phyloP scores from a whole-genome alignment of 2,113 vertebrate species.

The Tachysurus vachellii region DNA sequence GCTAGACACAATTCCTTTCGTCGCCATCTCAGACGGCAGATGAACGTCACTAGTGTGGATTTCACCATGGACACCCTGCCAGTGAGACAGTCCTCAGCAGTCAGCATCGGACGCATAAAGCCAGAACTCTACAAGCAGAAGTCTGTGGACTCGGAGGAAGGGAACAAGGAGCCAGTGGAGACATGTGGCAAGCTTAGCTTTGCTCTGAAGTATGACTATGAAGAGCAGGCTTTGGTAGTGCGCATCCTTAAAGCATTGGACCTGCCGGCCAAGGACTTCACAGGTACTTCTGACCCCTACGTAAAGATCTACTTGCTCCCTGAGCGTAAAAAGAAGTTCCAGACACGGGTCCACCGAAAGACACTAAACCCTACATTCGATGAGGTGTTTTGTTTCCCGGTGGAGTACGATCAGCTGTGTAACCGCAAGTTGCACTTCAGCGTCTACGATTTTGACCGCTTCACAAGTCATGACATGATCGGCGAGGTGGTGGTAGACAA shows the following conservation, averaged over 20 bases:
- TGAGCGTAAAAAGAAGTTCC: constrained; percentile 97
- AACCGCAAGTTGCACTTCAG: constrained; percentile 96
- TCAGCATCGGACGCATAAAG: constrained; percentile 94
- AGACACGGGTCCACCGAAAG: constrained; percentile 96
- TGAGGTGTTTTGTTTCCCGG: constrained; percentile 92
- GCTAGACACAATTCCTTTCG: constrained; percentile 96
- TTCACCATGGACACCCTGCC: constrained; percentile 87
- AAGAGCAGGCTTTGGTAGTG: constrained; percentile 89
- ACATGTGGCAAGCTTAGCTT: constrained; percentile 96
- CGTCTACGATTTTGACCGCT: constrained; percentile 97
- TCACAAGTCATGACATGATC: constrained; percentile 99
- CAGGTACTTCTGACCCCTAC: constrained; percentile 94
- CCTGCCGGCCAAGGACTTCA: constrained; percentile 94
- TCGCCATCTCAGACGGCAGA: constrained; percentile 93
- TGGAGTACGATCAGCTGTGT: constrained; percentile 89
- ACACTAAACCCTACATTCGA: constrained; percentile 94
- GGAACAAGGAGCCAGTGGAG: constrained; percentile 79
- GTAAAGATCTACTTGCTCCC: constrained; percentile 98
- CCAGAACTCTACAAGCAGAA: constrained; percentile 98
- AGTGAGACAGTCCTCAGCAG: constrained; percentile 86
- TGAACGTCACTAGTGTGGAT: constrained; percentile 94
- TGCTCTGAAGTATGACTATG: constrained; percentile 88
- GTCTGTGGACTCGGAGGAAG: constrained; percentile 92
- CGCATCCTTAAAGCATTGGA: constrained; percentile 92
- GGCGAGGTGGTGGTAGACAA: constrained; percentile 98